These are phyloP conservation scores for Parochlus steinenii DNA, from an alignment of 2,888 invertebrate species.

Conservation along the genomic window DNA sequence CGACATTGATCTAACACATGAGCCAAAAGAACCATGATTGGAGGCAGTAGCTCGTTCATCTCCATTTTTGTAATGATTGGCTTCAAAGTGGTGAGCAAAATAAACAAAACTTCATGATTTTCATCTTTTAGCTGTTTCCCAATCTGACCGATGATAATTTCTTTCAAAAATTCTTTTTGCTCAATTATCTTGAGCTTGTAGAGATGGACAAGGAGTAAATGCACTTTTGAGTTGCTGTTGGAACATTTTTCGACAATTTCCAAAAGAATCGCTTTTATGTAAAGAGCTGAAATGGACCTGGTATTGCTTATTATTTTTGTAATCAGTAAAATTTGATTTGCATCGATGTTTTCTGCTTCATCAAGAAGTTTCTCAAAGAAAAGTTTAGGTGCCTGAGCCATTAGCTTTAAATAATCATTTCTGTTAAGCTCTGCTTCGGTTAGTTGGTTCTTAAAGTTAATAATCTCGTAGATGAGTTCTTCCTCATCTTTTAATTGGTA, in stretches of 20 bases:
- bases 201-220: conserved; percentile 12
- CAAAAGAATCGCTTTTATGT: conserved; percentile 1
- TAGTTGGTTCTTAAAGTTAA: conserved; percentile 5
- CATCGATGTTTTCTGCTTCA: not conserved
- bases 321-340: conserved; percentile 1
- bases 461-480: not conserved
- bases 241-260: not conserved
- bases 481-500: not conserved
- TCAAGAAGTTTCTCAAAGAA: conserved; percentile 5
- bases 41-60: conserved; percentile 21
- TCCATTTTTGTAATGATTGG: conserved; percentile 17
- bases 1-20: conserved; percentile 22
- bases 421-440: conserved; percentile 1
- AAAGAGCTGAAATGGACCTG: not conserved
- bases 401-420: not conserved
- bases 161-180: conserved; percentile 20
- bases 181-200: conserved; percentile 12
- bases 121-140: conserved; percentile 18
- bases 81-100: conserved; percentile 19
- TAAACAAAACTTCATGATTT: conserved; percentile 9
- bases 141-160: conserved; percentile 19
- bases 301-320: not conserved
- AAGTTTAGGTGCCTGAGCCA: not conserved
- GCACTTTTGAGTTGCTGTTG: not conserved
- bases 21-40: conserved; percentile 21